phyloP scores from a whole-genome alignment of 2,888 invertebrate genomes.

The Abrostola tripartita region DNA sequence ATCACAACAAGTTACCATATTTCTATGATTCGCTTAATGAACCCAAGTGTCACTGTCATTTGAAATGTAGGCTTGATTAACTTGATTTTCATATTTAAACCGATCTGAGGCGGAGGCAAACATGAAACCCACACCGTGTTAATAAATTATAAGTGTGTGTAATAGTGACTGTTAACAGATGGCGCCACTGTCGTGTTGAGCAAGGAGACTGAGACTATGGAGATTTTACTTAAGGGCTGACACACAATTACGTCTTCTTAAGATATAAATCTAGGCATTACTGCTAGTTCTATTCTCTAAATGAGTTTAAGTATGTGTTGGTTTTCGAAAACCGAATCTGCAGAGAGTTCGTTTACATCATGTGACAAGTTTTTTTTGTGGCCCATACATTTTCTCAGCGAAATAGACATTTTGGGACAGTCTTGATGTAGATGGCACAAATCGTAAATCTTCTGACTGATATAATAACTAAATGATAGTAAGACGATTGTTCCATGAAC shows the following conservation, averaged over 20 bases:
- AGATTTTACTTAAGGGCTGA: background rate
- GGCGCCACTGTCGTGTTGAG: constrained; percentile 21
- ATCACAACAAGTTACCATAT: constrained; percentile 1
- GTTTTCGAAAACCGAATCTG: too few relatives aligned
- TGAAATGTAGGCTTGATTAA: constrained; percentile 26
- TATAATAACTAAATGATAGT: too few relatives aligned
- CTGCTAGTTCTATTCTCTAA: too few relatives aligned
- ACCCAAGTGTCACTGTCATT: constrained; percentile 24
- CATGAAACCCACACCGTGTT: constrained; percentile 35
- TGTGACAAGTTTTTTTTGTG: too few relatives aligned
- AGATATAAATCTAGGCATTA: too few relatives aligned
- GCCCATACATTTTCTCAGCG: too few relatives aligned
- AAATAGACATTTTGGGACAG: too few relatives aligned
- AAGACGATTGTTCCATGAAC: too few relatives aligned
- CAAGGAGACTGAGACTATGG: constrained; percentile 6
- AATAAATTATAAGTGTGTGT: constrained; percentile 27
- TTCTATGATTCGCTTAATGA: constrained; percentile 14
- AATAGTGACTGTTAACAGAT: constrained; percentile 36
- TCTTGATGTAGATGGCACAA: too few relatives aligned
- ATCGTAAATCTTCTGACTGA: too few relatives aligned
- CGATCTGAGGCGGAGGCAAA: constrained; percentile 3
- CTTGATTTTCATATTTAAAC: constrained; percentile 37
- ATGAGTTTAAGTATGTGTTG: too few relatives aligned
- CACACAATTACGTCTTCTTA: background rate
- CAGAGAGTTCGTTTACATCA: too few relatives aligned